A percentile compares a stretch with the other conserved stretches of the same genome.
Conservation (phyloP, 2,888 invertebrate species). For the Acronicta psi region DNA sequence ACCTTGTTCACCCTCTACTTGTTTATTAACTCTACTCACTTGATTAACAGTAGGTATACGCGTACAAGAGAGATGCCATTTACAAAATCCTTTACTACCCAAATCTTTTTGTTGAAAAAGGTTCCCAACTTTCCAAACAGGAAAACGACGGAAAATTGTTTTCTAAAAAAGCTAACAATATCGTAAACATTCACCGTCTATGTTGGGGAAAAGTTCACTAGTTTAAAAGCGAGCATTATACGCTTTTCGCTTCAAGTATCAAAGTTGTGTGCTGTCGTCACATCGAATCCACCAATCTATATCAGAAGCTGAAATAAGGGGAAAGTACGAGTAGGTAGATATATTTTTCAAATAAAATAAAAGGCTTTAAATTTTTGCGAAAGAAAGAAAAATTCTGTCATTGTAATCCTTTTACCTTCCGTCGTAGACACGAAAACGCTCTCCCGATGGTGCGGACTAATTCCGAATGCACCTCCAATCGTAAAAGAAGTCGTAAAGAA, state of each 20-base stretch:
- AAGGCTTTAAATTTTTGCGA: constrained; percentile 37
- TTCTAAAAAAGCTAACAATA: constrained; percentile 64
- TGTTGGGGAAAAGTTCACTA: constrained; percentile 68
- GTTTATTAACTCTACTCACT: constrained; percentile 68
- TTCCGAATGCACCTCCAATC: constrained; percentile 89
- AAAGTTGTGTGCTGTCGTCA: constrained; percentile 58
- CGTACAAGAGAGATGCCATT: constrained; percentile 49
- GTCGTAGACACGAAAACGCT: constrained; percentile 86
- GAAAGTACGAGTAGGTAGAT: constrained; percentile 2
- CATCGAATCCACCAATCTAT: constrained; percentile 31
- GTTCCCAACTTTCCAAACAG: constrained; percentile 43
- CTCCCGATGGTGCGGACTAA: constrained; percentile 83
- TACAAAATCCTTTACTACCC: constrained; percentile 52
- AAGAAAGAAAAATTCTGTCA: constrained; percentile 71
- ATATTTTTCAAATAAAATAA: constrained; percentile 36
- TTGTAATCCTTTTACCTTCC: constrained; percentile 87
- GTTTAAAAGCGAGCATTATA: constrained; percentile 69
- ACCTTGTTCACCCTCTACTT: constrained; percentile 59
- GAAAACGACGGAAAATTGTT: constrained; percentile 59
- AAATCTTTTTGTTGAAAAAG: constrained; percentile 50
- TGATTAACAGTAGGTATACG: constrained; percentile 69
- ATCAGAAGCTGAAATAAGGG: constrained; percentile 13
- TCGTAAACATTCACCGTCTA: constrained; percentile 67
- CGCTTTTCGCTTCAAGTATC: constrained; percentile 64
- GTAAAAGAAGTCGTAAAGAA: constrained; percentile 89